A percentile compares a stretch with the other conserved stretches of the same genome.
phyloP scores from a whole-genome alignment of 2,113 vertebrate genomes.

The Cyanocitta stelleri region DNA sequence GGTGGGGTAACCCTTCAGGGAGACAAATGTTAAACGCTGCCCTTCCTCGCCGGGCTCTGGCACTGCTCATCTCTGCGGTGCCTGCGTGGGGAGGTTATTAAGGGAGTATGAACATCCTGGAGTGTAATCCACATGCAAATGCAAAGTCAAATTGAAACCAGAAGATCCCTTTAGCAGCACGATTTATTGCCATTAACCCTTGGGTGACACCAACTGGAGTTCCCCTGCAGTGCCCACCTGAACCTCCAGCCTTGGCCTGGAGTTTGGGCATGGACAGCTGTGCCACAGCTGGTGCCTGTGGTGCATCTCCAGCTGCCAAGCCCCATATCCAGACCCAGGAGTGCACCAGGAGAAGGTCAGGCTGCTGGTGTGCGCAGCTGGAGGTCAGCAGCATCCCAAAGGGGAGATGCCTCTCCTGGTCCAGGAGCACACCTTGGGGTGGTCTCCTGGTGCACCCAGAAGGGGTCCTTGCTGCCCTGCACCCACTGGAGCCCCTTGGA shows the following conservation, averaged over 20 bases:
- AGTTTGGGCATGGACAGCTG: background rate
- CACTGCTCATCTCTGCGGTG: background rate
- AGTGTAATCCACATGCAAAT: conserved; percentile 41
- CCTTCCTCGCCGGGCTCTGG: background rate
- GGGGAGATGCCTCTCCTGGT: background rate
- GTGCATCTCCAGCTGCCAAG: background rate
- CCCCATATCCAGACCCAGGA: background rate
- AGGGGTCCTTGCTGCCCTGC: background rate
- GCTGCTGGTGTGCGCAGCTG: background rate
- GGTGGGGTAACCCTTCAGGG: background rate
- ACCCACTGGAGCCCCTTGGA: background rate
- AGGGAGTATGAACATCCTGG: conserved; percentile 28
- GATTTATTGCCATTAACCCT: conserved; percentile 16
- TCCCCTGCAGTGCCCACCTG: background rate
- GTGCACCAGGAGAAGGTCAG: background rate
- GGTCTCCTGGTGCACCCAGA: background rate
- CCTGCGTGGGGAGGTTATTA: conserved; percentile 21
- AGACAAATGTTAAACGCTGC: background rate
- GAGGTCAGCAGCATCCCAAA: background rate
- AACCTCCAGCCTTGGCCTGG: background rate
- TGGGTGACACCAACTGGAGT: background rate
- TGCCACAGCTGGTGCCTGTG: background rate
- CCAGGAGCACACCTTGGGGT: background rate
- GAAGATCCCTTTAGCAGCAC: background rate
- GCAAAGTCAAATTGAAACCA: conserved; percentile 41